Base-by-base conservation (phyloP, 1,140 invertebrate genomes). In the Sycophaga agraensis region DNA sequence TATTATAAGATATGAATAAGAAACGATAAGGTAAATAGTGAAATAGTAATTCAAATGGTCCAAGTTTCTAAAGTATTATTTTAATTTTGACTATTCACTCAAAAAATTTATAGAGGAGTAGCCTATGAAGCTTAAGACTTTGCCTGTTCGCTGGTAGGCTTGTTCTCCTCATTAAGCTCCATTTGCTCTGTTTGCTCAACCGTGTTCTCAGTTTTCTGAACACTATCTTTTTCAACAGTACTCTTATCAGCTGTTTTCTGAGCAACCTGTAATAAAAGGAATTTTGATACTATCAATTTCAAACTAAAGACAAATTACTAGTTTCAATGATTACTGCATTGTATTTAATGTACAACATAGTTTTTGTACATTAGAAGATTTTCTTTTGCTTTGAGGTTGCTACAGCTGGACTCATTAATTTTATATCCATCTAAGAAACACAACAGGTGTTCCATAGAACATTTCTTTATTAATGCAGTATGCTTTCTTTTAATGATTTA, bases 91-190 rank as follows among this genome's bases (percentile, higher is more conserved):
- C 48, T 54, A 63, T 57, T 50, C 21, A 26, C 48, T 57, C 51
- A 40, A 63, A 28, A 67, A 46, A 66, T 65, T 70, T 65, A 65
- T 63, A 67, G 71, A 76, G 74, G 72, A 76, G 71, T 73, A 74
- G 75, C 74, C 75, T 70, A 53, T 53, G 70, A 75, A 75, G 74
- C 72, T 77, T 74, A 77, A 75, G 75, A 75, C 74, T 76, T 68
- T 75, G 75, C 73, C 70, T 76, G 71, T 77, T 76, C 66, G 73
- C 75, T 76, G 75, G 75, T 71, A 75, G 74, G 75, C 74, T 71
- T 73, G 60, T 64, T 74, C 74, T 77, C 75, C 75, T 71, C 73
- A 49, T 28, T 73, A 68, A 69, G 66, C 66, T 73, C 74, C 73
- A 37, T 74, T 76, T 75, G 73, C 61, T 75, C 69, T 64, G 70